phyloP scores from a whole-genome alignment of 2,113 vertebrate genomes.

The Triplophysa dalaica region DNA sequence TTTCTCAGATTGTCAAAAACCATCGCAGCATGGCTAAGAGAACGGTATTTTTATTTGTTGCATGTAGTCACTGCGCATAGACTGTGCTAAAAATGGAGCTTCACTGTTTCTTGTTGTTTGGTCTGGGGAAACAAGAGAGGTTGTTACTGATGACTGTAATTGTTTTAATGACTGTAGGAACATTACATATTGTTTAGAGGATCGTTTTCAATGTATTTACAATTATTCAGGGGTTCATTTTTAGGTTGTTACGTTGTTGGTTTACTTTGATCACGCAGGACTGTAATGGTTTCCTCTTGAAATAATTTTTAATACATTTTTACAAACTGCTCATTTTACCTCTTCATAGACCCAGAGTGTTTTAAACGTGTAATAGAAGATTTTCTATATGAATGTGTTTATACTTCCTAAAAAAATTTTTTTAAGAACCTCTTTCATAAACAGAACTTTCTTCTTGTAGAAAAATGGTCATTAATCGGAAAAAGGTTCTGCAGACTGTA shows the following conservation, averaged over 20 bases:
- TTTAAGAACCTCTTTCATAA: no score
- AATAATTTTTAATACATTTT: background rate
- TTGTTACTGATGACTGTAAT: background rate
- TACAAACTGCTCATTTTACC: background rate
- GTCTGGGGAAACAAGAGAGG: background rate
- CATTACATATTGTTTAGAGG: background rate
- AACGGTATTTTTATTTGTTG: conserved; percentile 71
- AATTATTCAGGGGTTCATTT: background rate
- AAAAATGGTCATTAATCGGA: no score
- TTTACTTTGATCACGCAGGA: background rate
- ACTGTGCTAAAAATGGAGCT: background rate
- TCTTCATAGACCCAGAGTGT: no score
- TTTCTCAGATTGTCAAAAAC: conserved; percentile 27
- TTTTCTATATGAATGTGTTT: no score
- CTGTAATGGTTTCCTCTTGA: background rate
- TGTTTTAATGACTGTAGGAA: background rate
- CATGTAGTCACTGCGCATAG: conserved; percentile 21
- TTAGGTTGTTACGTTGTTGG: background rate
- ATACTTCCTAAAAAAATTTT: no score
- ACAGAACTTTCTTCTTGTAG: no score
- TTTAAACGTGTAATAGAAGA: no score
- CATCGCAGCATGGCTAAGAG: background rate
- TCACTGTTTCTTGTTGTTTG: background rate
- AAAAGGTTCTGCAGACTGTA: no score
- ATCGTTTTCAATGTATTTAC: background rate